Base-by-base conservation (phyloP, 1,140 invertebrate genomes). In the Drosophila repleta region DNA sequence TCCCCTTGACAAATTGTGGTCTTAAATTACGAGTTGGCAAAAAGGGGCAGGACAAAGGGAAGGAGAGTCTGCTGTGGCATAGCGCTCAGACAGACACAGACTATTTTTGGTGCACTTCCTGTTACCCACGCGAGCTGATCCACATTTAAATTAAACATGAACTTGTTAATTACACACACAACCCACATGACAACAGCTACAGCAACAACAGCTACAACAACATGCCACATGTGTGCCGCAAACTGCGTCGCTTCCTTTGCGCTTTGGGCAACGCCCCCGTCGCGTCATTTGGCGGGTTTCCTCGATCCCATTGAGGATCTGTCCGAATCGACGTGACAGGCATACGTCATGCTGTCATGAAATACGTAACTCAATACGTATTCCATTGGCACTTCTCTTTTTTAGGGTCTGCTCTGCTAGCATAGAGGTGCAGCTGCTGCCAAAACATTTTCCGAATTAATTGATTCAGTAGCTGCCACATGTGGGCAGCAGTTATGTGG, bases 101-200 rank as follows among this genome's bases (percentile, higher is more conserved):
- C 18, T 17, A 55, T 39, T 41, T 15, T 41, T n/a, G 11, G n/a
- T 11, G 35, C 43, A 61, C 69, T 87, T 85, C 82, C 82, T 77
- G 82, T 87, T 69, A 46, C 74, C 79, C 75, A 82, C 75, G 45
- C 74, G 26, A 74, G 51, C 45, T 41, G 69, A 66, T 46, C 70
- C 74, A 85, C 77, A 88, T 87, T 82, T 88, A 88, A 88, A 88
- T 88, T 83, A 74, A 83, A 76, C 61, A 77, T 76, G 76, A 76
- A 79, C 79, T 83, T 76, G 75, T 88, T 87, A 87, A 87, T 87
- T 87, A 87, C 63, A 41, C 58, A 76, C 51, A 69, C 69, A 67
- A 62, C 57, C 57, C 69, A 75, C 73, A 75, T 65, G 49, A 67
- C 58, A 72, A 53, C n/a, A n/a, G n/a, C n/a, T n/a, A n/a, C n/a